Base-by-base conservation (phyloP, 1,140 invertebrate genomes). In the Papilio aristodemus region DNA sequence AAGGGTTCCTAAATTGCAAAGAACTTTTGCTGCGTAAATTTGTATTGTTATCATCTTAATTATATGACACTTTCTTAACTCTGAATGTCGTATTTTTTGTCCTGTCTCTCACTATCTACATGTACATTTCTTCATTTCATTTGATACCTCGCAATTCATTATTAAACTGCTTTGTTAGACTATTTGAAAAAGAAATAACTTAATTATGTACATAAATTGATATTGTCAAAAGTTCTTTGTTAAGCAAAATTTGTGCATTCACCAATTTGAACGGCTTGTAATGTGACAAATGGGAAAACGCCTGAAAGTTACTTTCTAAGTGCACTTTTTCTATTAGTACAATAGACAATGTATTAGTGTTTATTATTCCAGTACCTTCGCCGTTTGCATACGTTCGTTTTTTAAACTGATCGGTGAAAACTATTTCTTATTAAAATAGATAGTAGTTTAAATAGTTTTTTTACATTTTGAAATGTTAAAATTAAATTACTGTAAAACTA, bases 251-350 rank as follows among this genome's bases (percentile, higher is more conserved):
- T 11, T 22, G 17, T 54, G 19, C 27, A 3, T 6, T 54, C 13
- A 54, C 17, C 8, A 54, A 54, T 54, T 54, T 11, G 22, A 22
- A 22, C 46, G 10, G 10, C 1, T 0, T 25, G 46, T 54, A 22
- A 54, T 54, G 41, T 43, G 46, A 54, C 46, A 54, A 54, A 54
- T 54, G 46, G 19, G 19, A 22, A 54, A 54, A 54, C 22, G 19
- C 9, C 10, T 54, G 46, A 54, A 54, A 54, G 27, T 6, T 19
- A 54, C 46, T 54, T 54, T 54, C 46, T 54, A 54, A 54, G 19
- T 54, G 46, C 46, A 54, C 46, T 54, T 54, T 54, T 54, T 54
- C 46, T 54, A 54, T 54, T 54, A 22, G 19, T 19, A 54, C 17
- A 22, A 10, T 50, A n/a, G 41, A 17, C 46, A 54, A 54, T 54